Evolutionary conservation across 1,140 invertebrate genomes (phyloP), one percentile per base, ranked within the genome.

Genomic region (Aleiodes sp.): DNA sequence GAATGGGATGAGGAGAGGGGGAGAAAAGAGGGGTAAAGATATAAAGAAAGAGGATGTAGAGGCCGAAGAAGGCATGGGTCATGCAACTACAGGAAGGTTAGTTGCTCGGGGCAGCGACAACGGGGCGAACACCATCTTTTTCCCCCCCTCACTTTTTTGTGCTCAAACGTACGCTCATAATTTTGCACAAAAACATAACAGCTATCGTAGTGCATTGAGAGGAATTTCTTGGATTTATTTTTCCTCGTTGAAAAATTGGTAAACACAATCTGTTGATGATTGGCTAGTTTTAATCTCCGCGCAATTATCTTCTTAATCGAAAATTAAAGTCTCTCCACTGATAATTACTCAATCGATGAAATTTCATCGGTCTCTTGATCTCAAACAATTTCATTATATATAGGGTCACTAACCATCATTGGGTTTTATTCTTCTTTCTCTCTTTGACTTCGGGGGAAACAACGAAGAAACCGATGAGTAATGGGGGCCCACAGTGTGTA

Each of bases 61-160:
- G 29, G 65, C 60, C 63, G 60, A 82, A 77, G 78, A 79, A 78
- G 78, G 80, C 72, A 73, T 75, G 68, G 82, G 80, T 81, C 82
- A 83, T 83, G 79, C 82, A 83, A 83, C 80, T 83, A 84, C 81
- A 81, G 80, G 80, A 84, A 83, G 82, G 80, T 84, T 82, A 83
- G 79, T 83, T 79, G 82, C 81, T 84, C 73, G 79, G 74, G 82
- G 82, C 82, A 74, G 75, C 81, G 79, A 82, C 78, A 82, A 84
- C 78, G 76, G 79, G n/a, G 78, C 80, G 80, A 82, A 78, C 80
- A 82, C 80, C 79, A 80, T 80, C 76, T 78, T 72, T n/a, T n/a
- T n/a, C n/a, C n/a, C n/a, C n/a, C n/a, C 71, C 73, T 73, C 70
- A 67, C 68, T 73, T n/a, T n/a, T n/a, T n/a, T n/a, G n/a, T n/a